Conservation (phyloP, 2,797 vertebrate genomes). For the Sparus aurata region DNA sequence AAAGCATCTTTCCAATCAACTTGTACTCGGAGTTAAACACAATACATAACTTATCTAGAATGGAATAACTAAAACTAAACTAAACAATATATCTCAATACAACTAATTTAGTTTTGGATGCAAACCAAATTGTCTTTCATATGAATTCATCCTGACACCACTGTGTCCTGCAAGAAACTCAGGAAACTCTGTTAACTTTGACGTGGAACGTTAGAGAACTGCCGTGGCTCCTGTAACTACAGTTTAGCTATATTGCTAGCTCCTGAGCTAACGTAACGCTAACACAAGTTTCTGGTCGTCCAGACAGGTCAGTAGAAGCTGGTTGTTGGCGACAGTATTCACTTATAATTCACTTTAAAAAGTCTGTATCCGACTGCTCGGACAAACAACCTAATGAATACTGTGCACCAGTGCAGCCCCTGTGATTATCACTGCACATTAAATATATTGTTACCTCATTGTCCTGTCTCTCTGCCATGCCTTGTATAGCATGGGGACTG, state of each 20-base stretch:
- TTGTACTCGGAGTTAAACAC: neutral
- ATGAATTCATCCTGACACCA: neutral
- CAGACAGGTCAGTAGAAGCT: neutral
- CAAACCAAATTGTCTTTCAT: neutral
- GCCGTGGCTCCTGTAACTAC: neutral
- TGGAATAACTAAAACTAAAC: neutral
- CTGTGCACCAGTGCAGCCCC: neutral
- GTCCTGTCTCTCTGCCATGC: constrained; percentile 87
- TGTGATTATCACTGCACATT: neutral
- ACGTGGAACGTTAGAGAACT: neutral
- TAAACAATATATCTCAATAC: no score
- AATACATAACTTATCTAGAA: neutral
- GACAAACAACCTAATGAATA: neutral
- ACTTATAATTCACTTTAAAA: neutral
- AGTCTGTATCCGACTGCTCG: neutral
- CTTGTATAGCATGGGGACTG: constrained; percentile 68
- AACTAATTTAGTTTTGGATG: neutral
- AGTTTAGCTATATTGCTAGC: constrained; percentile 27
- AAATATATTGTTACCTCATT: constrained; percentile 75
- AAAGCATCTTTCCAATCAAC: neutral
- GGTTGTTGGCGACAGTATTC: no score
- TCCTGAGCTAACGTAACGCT: constrained; percentile 33
- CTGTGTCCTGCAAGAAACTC: neutral
- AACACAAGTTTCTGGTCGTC: neutral
- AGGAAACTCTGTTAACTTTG: neutral